Base-by-base conservation (phyloP, 2,113 vertebrate species). In the Corythoichthys intestinalis region DNA sequence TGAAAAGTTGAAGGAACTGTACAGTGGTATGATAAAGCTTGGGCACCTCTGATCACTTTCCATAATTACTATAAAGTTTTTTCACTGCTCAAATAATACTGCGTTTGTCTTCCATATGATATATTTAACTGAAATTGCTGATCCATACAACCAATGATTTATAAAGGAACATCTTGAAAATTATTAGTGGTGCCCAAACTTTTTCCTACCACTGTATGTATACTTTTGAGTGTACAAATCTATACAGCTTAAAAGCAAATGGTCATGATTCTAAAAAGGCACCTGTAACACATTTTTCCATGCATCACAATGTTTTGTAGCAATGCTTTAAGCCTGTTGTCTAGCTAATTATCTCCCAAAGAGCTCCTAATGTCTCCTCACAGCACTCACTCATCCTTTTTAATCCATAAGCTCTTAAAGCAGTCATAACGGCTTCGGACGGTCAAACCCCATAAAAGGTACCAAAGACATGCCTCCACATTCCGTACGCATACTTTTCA, bases 321-420 rank as follows among this genome's bases (percentile, higher is more conserved):
- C 82, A 86, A 83, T 73, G 79, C 84, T 86, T 82, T 75, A 83
- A 82, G 39, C 57, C 79, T 83, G 82, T 87, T 89, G 84, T 90
- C 84, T 82, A 37, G 66, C 66, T 72, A 80, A 87, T 87, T 83
- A 83, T 82, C 87, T 88, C 86, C 85, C 88, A 90, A 90, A 87
- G 84, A 89, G 84, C 79, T 79, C 78, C 83, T 88, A 90, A 90
- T 90, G 89, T 72, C 84, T 86, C 78, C 81, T 84, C 34, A 78
- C 84, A 82, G 87, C 88, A 86, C 87, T 85, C 72, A 81, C 46
- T 86, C 85, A 83, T 86, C 82, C 83, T 80, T 82, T 34, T 87
- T 87, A 87, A 88, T 90, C 87, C 86, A 88, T 90, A 87, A 87
- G 82, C 85, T 90, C 85, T 89, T 87, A 88, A 83, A 74, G 83